Conservation (phyloP, 2,113 vertebrate genomes). For the Muscicapa adusta region DNA sequence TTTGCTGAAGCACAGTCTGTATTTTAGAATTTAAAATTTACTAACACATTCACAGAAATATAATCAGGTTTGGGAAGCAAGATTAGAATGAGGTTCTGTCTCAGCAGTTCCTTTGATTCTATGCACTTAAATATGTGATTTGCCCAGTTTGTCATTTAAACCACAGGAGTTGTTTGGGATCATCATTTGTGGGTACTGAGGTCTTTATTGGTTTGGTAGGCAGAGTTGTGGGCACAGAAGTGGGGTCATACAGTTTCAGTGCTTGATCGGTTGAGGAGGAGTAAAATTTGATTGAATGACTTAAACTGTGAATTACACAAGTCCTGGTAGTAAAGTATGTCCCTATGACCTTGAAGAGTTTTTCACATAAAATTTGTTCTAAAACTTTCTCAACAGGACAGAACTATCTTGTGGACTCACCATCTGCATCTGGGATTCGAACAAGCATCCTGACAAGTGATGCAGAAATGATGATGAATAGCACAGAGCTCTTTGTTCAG, state of each 20-base stretch:
- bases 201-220: not conserved
- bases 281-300: not conserved
- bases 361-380: not conserved
- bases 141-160: not conserved
- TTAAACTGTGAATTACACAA: not conserved
- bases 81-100: not conserved
- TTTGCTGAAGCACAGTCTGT: not conserved
- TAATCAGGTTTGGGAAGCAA: not conserved
- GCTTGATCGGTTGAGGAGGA: not conserved
- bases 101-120: not conserved
- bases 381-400: constrained; percentile 5
- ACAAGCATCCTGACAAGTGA: not conserved
- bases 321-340: not conserved
- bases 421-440: not conserved
- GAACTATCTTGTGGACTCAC: not conserved
- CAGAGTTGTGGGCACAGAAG: not conserved
- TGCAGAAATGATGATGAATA: not conserved
- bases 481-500: constrained; percentile 48
- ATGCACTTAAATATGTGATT: not conserved
- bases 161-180: not conserved
- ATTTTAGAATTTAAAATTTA: not conserved
- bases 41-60: accelerated
- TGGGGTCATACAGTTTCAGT: not conserved
- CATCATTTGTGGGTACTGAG: accelerated
- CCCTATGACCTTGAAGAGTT: not conserved